phyloP scores from a whole-genome alignment of 2,797 vertebrate genomes.

The Intellagama lesueurii region DNA sequence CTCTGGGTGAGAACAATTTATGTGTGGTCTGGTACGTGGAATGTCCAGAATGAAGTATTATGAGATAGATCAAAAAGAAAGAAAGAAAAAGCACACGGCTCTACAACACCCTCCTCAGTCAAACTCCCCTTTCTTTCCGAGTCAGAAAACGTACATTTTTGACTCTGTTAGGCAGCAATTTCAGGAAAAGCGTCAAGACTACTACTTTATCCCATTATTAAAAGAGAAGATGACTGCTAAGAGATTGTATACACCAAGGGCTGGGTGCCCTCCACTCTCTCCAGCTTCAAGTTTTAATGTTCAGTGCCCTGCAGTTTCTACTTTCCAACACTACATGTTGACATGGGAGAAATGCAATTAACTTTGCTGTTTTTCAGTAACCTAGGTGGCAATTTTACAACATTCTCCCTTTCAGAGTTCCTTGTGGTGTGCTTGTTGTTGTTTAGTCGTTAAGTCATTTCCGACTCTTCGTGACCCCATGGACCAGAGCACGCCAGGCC shows the following conservation, averaged over 20 bases:
- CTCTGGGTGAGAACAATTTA: no score
- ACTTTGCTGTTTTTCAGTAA: not conserved
- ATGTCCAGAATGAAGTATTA: no score
- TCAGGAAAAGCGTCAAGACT: not conserved
- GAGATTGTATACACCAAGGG: no score
- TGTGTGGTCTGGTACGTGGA: no score
- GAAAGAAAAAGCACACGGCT: not conserved
- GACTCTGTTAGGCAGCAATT: not conserved
- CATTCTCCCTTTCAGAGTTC: not conserved
- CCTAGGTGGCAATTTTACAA: not conserved
- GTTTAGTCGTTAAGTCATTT: no score
- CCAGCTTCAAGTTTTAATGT: not conserved
- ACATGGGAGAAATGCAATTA: no score
- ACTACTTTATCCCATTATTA: not conserved
- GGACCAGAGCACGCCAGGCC: no score
- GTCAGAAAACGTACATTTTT: not conserved
- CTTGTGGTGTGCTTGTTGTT: not conserved
- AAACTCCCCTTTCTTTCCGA: not conserved
- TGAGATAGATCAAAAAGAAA: no score
- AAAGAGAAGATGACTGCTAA: not conserved
- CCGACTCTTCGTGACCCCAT: no score
- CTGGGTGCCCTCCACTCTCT: not conserved
- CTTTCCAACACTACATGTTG: not conserved
- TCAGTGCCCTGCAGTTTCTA: not conserved
- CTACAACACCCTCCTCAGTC: not conserved